Conservation (phyloP, 2,888 invertebrate species). For the Miltochrista miniata region DNA sequence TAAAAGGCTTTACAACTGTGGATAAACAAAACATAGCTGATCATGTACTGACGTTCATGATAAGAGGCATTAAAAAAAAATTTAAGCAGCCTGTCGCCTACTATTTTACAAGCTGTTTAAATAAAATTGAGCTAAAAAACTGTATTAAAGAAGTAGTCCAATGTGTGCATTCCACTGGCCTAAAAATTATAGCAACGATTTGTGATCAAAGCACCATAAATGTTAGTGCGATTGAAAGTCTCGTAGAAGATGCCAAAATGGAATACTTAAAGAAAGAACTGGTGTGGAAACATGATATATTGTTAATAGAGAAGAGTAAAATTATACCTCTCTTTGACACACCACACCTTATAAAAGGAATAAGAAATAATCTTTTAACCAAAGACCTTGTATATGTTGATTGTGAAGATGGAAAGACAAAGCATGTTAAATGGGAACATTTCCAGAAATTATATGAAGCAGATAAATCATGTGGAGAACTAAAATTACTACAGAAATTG, state of each 20-base stretch:
- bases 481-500: constrained; percentile 25
- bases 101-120: constrained; percentile 29
- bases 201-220: constrained; percentile 35
- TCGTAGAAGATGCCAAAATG: constrained; percentile 24
- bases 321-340: constrained; percentile 22
- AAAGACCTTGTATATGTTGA: background rate
- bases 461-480: constrained; percentile 31
- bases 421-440: constrained; percentile 36
- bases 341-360: background rate
- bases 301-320: constrained; percentile 14
- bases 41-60: constrained; percentile 36
- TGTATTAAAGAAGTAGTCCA: background rate
- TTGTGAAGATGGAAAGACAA: constrained; percentile 11
- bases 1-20: background rate
- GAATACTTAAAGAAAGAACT: background rate
- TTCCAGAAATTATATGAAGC: constrained; percentile 26
- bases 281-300: constrained; percentile 18
- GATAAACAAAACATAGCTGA: constrained; percentile 6
- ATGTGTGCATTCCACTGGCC: background rate
- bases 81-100: constrained; percentile 37
- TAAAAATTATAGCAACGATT: background rate
- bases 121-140: background rate
- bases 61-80: constrained; percentile 28
- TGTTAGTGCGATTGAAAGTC: constrained; percentile 27
- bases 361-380: constrained; percentile 22